Evolutionary conservation across 2,113 vertebrate genomes (phyloP), one percentile per base, ranked within the genome.

Genomic region (Acinonyx jubatus): DNA sequence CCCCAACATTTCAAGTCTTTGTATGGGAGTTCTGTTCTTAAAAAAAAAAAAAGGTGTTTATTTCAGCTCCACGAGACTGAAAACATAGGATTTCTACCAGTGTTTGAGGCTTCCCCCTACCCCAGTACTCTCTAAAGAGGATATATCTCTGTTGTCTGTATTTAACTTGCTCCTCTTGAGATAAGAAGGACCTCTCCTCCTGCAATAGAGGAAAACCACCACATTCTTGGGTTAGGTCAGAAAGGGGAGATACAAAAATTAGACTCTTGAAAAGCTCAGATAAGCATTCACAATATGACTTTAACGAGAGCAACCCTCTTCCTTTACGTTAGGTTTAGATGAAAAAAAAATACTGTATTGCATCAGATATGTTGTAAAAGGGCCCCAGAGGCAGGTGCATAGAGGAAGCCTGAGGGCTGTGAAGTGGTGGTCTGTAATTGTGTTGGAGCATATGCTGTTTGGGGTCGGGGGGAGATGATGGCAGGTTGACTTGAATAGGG

Each of bases 21-120:
- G 1, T 55, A 6, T 52, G 65, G 97, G 9, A 82, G 74, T 96
- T 98, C 97, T n/a, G 4, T 1, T 83, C 23, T 96, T 45, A 41
- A 41, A 41, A 74, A 33, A 33, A 57, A 85, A 13, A 4, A 52
- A 65, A 1, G 19, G 27, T n/a, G 92, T 96, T 93, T 82, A 63
- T 93, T 96, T 91, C 18, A 74, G 4, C 91, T 95, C 48, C 4
- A 1, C 63, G 13, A 94, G 55, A 45, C 73, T 55, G 19, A 85
- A 89, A 79, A 93, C n/a, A 68, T 33, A 63, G 69, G 81, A 68
- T 65, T 50, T 57, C 16, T 69, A 73, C 23, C 7, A 69, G 48
- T 16, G 11, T 74, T 5, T 6, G 1, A 89, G 36, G 15, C 66
- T 91, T 45, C 57, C 45, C 45, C 27, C 57, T 61, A 61, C 21